These are phyloP conservation scores for Leptinotarsa peninsularis DNA, from an alignment of 2,888 invertebrate species.

Conservation along the genomic window DNA sequence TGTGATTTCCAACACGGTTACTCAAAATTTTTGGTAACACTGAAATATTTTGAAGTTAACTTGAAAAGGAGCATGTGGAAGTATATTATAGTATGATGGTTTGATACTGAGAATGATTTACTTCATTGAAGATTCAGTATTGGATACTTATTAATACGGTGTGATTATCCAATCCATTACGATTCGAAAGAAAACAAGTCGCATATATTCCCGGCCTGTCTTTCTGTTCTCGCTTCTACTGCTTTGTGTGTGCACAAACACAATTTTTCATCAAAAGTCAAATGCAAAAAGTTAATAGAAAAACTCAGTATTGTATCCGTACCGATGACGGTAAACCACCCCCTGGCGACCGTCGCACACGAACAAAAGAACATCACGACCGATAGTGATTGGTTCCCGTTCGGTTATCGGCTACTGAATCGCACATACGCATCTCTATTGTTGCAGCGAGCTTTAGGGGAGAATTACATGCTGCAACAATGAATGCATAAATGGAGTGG, in stretches of 20 bases:
- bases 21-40: too few species aligned
- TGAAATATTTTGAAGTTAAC: too few species aligned
- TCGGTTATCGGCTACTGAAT: constrained; percentile 61
- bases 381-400: constrained; percentile 61
- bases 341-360: constrained; percentile 48
- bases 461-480: constrained; percentile 44
- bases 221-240: neutral
- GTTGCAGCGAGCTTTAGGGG: constrained; percentile 56
- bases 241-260: neutral
- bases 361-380: constrained; percentile 58
- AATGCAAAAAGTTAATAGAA: constrained; percentile 31
- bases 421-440: constrained; percentile 63
- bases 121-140: too few species aligned
- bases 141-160: too few species aligned
- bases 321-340: constrained; percentile 48
- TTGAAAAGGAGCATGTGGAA: too few species aligned
- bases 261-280: constrained; percentile 22
- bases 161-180: too few species aligned
- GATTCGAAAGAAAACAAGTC: neutral
- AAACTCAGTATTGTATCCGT: constrained; percentile 26
- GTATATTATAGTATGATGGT: too few species aligned
- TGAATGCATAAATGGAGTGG: constrained; percentile 41
- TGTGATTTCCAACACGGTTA: too few species aligned
- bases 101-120: too few species aligned
- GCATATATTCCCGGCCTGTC: neutral